These are phyloP conservation scores for Lasioglossum marginatum DNA, from an alignment of 2,888 invertebrate species.

Conservation along the genomic window DNA sequence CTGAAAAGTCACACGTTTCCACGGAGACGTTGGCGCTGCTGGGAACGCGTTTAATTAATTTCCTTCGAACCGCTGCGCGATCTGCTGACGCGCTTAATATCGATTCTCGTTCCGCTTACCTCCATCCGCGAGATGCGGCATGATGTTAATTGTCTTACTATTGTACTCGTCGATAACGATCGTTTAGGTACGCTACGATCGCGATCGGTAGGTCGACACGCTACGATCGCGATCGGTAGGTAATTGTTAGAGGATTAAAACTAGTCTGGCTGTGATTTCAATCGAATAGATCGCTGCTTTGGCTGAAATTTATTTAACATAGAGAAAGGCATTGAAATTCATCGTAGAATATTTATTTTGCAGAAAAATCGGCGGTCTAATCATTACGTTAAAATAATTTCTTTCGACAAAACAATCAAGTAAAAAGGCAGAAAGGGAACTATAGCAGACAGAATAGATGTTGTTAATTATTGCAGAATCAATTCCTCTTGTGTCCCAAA, in stretches of 20 bases:
- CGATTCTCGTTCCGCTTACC: conserved; percentile 16
- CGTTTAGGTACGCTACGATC: not conserved
- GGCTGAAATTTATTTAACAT: not conserved
- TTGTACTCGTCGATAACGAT: not conserved
- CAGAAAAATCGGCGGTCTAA: too few species aligned
- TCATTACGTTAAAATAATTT: too few species aligned
- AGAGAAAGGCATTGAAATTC: not conserved
- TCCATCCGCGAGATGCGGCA: not conserved
- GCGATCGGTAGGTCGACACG: not conserved
- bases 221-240: not conserved
- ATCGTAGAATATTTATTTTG: too few species aligned
- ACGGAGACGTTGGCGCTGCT: not conserved
- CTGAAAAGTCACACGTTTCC: not conserved
- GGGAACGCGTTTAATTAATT: conserved; percentile 32
- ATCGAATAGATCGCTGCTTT: not conserved
- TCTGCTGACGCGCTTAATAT: not conserved
- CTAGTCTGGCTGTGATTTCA: not conserved
- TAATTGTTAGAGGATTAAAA: not conserved
- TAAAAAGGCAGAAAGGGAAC: too few species aligned
- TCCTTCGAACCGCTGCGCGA: not conserved
- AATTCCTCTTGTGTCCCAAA: not conserved
- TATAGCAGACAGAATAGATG: too few species aligned
- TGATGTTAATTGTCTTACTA: conserved; percentile 22
- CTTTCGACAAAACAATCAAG: too few species aligned
- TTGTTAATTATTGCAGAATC: not conserved